Percentiles rank a stretch among this genome's conserved stretches.
Evolutionary conservation across 1,140 invertebrate genomes (phyloP).

Genomic region (Diabrotica undecimpunctata): DNA sequence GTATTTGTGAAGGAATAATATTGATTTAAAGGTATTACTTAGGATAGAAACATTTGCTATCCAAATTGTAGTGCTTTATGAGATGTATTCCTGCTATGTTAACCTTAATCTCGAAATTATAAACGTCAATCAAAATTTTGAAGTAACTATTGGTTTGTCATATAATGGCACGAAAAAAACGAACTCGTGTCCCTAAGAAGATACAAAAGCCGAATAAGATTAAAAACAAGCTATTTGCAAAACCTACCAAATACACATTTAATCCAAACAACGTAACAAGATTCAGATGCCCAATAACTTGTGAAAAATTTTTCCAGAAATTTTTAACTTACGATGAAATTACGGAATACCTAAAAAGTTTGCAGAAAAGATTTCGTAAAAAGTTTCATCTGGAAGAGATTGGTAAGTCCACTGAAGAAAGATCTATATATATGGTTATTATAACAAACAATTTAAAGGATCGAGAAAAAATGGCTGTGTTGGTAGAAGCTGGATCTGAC

Average conservation of each 20-base stretch:
- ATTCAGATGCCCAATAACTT: not conserved
- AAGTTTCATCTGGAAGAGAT: slow-evolving; percentile 16
- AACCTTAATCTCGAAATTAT: not conserved
- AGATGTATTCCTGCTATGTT: no score
- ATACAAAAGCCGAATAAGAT: not conserved
- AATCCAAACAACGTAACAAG: not conserved
- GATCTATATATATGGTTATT: slow-evolving; percentile 27
- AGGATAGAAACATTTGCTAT: no score
- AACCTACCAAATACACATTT: not conserved
- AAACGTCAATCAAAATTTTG: slow-evolving; percentile 1
- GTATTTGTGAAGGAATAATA: no score
- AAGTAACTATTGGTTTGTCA: not conserved
- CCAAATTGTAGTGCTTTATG: no score
- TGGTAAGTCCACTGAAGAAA: slow-evolving; percentile 25
- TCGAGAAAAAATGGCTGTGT: slow-evolving; percentile 19
- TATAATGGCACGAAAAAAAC: not conserved
- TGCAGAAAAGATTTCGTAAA: slow-evolving; percentile 17
- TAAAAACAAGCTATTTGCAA: not conserved
- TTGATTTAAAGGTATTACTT: no score
- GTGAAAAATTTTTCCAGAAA: slow-evolving; percentile 29
- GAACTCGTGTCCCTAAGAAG: not conserved
- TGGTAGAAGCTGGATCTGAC: slow-evolving; percentile 33
- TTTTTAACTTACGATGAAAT: slow-evolving; percentile 31
- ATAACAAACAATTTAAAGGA: slow-evolving; percentile 14
- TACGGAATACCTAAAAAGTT: slow-evolving; percentile 23